Conservation (phyloP, 2,797 vertebrate genomes). For the Macroramphosus scolopax region DNA sequence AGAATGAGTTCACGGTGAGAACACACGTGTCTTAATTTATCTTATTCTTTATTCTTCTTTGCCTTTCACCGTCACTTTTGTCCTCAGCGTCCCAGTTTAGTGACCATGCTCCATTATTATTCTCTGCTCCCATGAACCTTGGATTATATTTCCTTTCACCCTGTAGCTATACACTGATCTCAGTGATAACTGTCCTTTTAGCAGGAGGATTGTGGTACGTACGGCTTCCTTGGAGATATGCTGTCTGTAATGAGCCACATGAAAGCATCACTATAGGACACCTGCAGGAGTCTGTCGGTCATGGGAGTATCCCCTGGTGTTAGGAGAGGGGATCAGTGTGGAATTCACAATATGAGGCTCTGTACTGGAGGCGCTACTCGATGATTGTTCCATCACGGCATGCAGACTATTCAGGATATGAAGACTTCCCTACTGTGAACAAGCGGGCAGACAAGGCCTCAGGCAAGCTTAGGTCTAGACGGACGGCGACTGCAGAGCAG, state of each 20-base stretch:
- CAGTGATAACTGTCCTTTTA: background rate
- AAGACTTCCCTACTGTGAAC: slow-evolving; percentile 43
- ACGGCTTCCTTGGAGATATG: slow-evolving; percentile 13
- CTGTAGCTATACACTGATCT: too few species aligned
- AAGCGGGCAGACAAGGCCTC: slow-evolving; percentile 48
- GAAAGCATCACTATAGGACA: slow-evolving; percentile 27
- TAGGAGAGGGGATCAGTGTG: slow-evolving; percentile 32
- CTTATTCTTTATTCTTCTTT: background rate
- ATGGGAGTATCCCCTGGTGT: slow-evolving; percentile 8
- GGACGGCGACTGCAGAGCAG: slow-evolving; percentile 26
- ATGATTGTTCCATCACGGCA: slow-evolving; percentile 15
- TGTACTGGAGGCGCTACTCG: background rate
- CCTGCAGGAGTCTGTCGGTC: slow-evolving; percentile 11
- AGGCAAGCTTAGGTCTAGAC: slow-evolving; percentile 51
- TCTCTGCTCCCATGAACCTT: too few species aligned
- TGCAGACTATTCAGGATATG: slow-evolving; percentile 43
- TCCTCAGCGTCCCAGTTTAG: too few species aligned
- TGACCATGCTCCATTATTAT: too few species aligned
- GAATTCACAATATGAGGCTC: slow-evolving; percentile 31
- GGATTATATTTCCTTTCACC: slow-evolving; percentile 13
- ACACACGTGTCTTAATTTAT: background rate
- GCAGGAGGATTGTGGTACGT: slow-evolving; percentile 24
- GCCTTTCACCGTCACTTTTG: too few species aligned
- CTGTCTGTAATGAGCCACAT: slow-evolving; percentile 15
- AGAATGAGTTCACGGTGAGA: slow-evolving; percentile 95